Evolutionary conservation across 2,888 invertebrate genomes (phyloP).

Genomic region (Pardosa pseudoannulata): DNA sequence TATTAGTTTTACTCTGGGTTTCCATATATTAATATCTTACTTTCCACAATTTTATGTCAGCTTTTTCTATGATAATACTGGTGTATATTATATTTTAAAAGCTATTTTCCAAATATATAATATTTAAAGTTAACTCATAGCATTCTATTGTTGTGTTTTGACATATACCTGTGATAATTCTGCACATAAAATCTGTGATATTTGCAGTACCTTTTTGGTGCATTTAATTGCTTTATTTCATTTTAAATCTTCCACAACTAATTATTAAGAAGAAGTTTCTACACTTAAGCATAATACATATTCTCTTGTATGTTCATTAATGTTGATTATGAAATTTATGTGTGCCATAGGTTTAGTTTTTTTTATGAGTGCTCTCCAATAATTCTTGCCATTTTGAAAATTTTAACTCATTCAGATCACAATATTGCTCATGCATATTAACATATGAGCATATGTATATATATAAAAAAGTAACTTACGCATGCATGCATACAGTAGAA

Average conservation of each 20-base stretch:
- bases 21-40: constrained; percentile 10
- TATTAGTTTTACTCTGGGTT: constrained; percentile 17
- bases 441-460: no score
- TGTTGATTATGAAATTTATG: constrained; percentile 10
- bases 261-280: constrained; percentile 42
- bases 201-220: constrained; percentile 36
- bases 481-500: no score
- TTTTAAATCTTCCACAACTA: constrained; percentile 33
- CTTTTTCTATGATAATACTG: constrained; percentile 36
- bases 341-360: background rate
- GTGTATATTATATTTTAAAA: constrained; percentile 36
- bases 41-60: background rate
- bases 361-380: background rate
- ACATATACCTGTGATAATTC: constrained; percentile 65
- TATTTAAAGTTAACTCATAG: constrained; percentile 37
- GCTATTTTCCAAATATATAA: constrained; percentile 40
- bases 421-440: no score
- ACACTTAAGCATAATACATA: background rate
- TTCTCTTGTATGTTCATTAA: no score
- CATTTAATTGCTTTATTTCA: background rate
- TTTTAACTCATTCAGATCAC: background rate
- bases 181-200: constrained; percentile 71
- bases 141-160: constrained; percentile 64
- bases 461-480: no score
- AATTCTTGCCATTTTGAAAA: background rate